phyloP scores from a whole-genome alignment of 2,113 vertebrate genomes.

The Polypterus bichir region DNA sequence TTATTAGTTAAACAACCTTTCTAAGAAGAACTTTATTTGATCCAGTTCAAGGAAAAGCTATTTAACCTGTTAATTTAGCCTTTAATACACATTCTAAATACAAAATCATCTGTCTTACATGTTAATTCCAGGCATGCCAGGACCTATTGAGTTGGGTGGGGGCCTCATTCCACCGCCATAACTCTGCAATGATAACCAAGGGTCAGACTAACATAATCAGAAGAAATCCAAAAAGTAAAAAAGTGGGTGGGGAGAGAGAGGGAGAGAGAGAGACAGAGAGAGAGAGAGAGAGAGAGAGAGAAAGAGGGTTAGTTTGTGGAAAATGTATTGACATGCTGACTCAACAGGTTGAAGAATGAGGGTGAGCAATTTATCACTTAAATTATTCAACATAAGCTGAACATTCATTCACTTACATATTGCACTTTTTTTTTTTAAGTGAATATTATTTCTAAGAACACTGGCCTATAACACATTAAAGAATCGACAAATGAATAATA shows the following conservation, averaged over 20 bases:
- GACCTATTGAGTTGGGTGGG: constrained; percentile 92
- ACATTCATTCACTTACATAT: no score
- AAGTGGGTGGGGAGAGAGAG: constrained; percentile 15
- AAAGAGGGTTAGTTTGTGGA: constrained; percentile 32
- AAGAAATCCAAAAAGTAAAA: constrained; percentile 16
- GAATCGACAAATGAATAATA: no score
- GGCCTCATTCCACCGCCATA: constrained; percentile 96
- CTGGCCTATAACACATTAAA: no score
- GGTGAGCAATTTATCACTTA: no score
- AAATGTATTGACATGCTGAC: constrained; percentile 14
- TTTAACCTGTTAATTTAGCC: no score
- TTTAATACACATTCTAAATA: neutral
- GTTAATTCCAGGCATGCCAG: constrained; percentile 95
- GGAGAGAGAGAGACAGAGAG: constrained; percentile 23
- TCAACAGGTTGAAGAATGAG: neutral
- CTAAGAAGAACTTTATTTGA: no score
- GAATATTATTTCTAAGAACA: no score
- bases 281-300: constrained; percentile 24
- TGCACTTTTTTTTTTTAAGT: no score
- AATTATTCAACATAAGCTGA: no score
- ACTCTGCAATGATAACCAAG: constrained; percentile 72
- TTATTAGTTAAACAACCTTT: no score
- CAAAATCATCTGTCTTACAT: constrained; percentile 63
- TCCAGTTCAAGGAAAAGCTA: no score
- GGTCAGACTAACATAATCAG: constrained; percentile 49